Conservation (phyloP, 2,113 vertebrate genomes). For the Burhinus bistriatus region DNA sequence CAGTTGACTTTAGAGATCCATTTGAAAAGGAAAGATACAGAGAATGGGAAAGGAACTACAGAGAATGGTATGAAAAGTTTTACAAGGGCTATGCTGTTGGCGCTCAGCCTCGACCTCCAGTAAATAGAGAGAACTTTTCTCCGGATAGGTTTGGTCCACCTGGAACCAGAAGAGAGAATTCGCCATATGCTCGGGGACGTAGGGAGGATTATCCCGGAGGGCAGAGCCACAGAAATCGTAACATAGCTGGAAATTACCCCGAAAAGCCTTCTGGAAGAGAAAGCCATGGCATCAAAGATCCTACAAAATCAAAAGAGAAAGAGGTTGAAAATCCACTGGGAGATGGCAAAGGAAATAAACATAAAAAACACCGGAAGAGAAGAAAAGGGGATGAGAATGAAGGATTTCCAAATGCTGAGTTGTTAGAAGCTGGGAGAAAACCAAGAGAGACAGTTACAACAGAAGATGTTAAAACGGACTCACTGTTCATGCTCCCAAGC, state of each 20-base stretch:
- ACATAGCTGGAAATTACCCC: constrained; percentile 70
- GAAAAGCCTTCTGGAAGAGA: constrained; percentile 77
- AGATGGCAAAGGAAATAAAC: constrained; percentile 77
- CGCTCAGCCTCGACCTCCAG: constrained; percentile 75
- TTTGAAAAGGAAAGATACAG: constrained; percentile 87
- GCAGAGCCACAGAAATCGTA: constrained; percentile 74
- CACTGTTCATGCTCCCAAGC: constrained; percentile 71
- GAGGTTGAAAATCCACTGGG: constrained; percentile 67
- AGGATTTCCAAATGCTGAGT: constrained; percentile 69
- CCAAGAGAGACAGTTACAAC: constrained; percentile 63
- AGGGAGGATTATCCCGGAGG: constrained; percentile 74
- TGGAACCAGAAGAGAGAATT: constrained; percentile 80
- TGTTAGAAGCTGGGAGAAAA: constrained; percentile 74
- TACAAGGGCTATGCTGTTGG: constrained; percentile 84
- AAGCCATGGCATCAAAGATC: constrained; percentile 77
- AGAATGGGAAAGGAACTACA: constrained; percentile 90
- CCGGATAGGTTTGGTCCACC: constrained; percentile 75
- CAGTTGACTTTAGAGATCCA: constrained; percentile 80
- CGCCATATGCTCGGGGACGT: constrained; percentile 80
- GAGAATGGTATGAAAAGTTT: constrained; percentile 94
- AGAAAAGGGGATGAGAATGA: constrained; percentile 88
- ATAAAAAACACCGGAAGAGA: constrained; percentile 86
- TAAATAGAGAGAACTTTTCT: constrained; percentile 77
- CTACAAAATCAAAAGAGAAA: constrained; percentile 73
- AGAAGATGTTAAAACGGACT: constrained; percentile 77